phyloP scores from a whole-genome alignment of 1,140 invertebrate species.

The Drosophila watanabei region DNA sequence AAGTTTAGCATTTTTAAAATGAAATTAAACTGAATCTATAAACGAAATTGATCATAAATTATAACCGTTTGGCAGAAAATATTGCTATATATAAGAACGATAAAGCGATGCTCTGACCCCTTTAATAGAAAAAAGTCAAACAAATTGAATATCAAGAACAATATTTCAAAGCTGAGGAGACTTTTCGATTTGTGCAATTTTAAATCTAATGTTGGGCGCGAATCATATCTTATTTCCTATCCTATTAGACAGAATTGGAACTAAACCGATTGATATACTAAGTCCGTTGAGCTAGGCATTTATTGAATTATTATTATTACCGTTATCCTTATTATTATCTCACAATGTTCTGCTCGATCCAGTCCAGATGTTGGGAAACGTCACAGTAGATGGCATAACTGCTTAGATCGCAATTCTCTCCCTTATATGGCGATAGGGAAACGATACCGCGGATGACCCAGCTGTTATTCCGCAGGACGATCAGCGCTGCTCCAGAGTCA shows the following conservation, averaged over 20 bases:
- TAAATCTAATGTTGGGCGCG: too few species aligned
- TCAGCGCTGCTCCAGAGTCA: conserved; percentile 16
- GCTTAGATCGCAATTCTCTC: conserved; percentile 9
- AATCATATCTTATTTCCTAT: too few species aligned
- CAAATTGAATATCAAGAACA: too few species aligned
- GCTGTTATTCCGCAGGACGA: conserved; percentile 13
- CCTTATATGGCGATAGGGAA: conserved; percentile 7
- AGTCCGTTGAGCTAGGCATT: neutral
- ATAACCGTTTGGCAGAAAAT: neutral
- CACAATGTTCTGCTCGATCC: conserved; percentile 16
- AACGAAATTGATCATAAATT: neutral
- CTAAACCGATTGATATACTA: neutral
- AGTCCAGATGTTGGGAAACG: conserved; percentile 9
- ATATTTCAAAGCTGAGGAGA: too few species aligned
- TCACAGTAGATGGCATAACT: conserved; percentile 17
- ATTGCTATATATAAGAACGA: too few species aligned
- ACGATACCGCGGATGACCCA: conserved; percentile 15
- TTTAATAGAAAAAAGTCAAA: too few species aligned
- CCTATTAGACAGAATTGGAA: too few species aligned
- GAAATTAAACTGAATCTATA: neutral
- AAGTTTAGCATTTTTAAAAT: neutral
- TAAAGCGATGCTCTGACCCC: too few species aligned
- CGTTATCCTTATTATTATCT: too few species aligned
- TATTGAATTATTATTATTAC: neutral
- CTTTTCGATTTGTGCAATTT: too few species aligned